These are phyloP conservation scores for Cryptocephalus primarius DNA, from an alignment of 2,888 invertebrate species.

Conservation along the genomic window DNA sequence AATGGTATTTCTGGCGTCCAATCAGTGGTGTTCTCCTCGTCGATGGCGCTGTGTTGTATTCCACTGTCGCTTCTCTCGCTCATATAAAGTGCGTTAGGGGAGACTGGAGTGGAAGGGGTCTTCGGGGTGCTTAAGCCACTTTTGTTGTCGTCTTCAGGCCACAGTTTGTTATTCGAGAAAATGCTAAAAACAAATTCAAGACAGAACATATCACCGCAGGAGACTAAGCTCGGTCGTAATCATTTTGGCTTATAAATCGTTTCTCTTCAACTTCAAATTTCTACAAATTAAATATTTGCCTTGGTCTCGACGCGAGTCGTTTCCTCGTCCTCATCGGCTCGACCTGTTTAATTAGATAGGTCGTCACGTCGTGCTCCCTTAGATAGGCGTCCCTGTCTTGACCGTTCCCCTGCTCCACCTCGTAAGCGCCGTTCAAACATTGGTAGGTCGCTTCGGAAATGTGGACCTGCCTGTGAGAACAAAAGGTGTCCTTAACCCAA, in stretches of 20 bases:
- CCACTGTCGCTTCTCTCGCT: conserved; percentile 36
- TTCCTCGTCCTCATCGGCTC: conserved; percentile 57
- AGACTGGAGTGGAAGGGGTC: conserved; percentile 33
- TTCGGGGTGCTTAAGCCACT: conserved; percentile 28
- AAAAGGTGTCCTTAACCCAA: no score
- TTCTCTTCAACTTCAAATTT: background rate
- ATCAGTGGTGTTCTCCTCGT: conserved; percentile 69
- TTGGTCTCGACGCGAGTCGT: conserved; percentile 40
- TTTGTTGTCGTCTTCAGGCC: conserved; percentile 29
- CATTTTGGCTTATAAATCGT: no score
- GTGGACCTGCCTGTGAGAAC: conserved; percentile 75
- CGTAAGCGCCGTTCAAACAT: conserved; percentile 79
- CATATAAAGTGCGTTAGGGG: conserved; percentile 21
- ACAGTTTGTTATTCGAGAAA: conserved; percentile 34
- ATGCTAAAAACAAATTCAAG: conserved; percentile 22
- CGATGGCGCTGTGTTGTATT: conserved; percentile 43
- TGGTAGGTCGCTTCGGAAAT: conserved; percentile 84
- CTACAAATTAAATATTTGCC: conserved; percentile 19
- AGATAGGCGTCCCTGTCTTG: conserved; percentile 74
- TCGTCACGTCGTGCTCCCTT: conserved; percentile 74
- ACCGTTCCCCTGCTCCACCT: conserved; percentile 88
- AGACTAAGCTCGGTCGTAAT: no score
- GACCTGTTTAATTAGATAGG: conserved; percentile 75
- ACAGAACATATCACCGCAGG: no score
- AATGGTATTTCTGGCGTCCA: conserved; percentile 92